Conservation (phyloP, 2,113 vertebrate species). For the Myotis brandtii region DNA sequence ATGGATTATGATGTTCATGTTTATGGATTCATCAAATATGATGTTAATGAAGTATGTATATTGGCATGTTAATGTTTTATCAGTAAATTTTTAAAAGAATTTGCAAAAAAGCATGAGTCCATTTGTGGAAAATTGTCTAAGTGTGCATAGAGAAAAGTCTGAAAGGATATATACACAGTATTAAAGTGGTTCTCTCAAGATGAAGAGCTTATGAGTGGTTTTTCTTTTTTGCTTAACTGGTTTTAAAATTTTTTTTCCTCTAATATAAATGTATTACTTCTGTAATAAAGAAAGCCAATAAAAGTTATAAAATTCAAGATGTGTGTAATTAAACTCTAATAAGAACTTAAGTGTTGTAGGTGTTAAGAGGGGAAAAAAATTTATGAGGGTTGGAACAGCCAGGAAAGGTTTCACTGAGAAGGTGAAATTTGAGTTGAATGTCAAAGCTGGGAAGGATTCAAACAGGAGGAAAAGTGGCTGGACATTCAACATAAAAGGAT, state of each 20-base stretch:
- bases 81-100: constrained; percentile 12
- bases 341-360: constrained; percentile 66
- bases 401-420: constrained; percentile 51
- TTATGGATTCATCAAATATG: constrained; percentile 29
- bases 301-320: constrained; percentile 74
- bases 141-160: constrained; percentile 7
- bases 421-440: constrained; percentile 31
- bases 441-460: constrained; percentile 5
- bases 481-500: neutral
- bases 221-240: constrained; percentile 52
- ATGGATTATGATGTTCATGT: too few species aligned
- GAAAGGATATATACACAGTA: neutral
- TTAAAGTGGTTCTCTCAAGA: constrained; percentile 16
- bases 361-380: constrained; percentile 29
- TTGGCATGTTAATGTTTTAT: neutral
- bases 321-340: constrained; percentile 73
- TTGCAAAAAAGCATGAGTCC: constrained; percentile 20
- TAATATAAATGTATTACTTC: constrained; percentile 62
- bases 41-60: constrained; percentile 36
- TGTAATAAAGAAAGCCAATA: constrained; percentile 68
- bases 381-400: constrained; percentile 32
- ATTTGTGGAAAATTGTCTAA: constrained; percentile 32
- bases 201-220: constrained; percentile 32
- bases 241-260: constrained; percentile 33
- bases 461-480: neutral